Conservation (phyloP, 2,888 invertebrate species). For the Drosophila pseudotakahashii region DNA sequence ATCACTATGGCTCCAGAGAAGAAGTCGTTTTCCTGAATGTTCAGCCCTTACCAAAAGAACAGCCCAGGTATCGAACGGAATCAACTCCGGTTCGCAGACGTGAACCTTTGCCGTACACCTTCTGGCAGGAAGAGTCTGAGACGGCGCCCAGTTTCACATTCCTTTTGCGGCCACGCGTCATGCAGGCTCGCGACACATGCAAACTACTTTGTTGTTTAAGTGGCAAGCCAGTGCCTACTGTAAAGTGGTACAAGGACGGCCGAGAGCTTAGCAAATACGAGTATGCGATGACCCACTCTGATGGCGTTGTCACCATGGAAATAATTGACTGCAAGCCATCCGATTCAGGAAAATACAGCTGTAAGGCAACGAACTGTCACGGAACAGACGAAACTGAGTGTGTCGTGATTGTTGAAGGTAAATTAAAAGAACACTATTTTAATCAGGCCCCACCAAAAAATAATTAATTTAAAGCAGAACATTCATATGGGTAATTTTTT, state of each 20-base stretch:
- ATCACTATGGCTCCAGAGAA: constrained; percentile 97
- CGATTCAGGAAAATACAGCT: constrained; percentile 98
- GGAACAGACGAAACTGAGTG: constrained; percentile 98
- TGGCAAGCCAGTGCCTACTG: constrained; percentile 97
- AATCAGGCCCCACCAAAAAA: background rate
- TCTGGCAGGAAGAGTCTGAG: constrained; percentile 97
- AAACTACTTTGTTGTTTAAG: constrained; percentile 98
- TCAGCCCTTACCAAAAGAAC: constrained; percentile 87
- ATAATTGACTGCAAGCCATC: constrained; percentile 96
- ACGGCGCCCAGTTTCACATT: constrained; percentile 98
- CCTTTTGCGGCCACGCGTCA: constrained; percentile 98
- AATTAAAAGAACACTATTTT: constrained; percentile 50
- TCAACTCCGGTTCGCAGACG: constrained; percentile 90
- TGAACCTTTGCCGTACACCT: constrained; percentile 92
- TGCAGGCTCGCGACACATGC: constrained; percentile 98
- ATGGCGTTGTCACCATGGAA: constrained; percentile 98
- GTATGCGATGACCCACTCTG: constrained; percentile 94
- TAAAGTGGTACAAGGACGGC: constrained; percentile 96
- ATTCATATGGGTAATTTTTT: background rate
- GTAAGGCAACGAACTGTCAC: constrained; percentile 96
- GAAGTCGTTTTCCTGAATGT: constrained; percentile 98
- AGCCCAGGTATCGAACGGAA: constrained; percentile 86
- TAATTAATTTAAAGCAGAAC: background rate
- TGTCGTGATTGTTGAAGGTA: constrained; percentile 98
- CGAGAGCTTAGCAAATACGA: constrained; percentile 95